Evolutionary conservation across 1,140 invertebrate genomes (phyloP), one percentile per base, ranked within the genome.

Genomic region (Camponotus pennsylvanicus): DNA sequence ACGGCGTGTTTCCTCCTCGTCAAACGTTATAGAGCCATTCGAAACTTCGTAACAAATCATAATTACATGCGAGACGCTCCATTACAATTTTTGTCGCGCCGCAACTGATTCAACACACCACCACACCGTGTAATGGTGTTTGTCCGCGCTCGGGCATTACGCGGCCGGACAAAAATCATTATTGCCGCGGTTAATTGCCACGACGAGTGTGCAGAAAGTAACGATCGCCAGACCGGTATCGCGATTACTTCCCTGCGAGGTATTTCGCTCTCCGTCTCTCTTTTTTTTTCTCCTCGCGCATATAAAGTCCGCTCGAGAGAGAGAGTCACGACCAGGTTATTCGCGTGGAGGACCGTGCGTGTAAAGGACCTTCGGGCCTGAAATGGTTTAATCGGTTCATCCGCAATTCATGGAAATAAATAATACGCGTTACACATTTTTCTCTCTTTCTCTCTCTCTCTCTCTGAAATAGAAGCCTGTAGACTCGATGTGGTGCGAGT

Each of bases 301-400:
- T 84, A 84, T 64, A 84, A 52, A 84, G 59, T 49, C 42, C 9
- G 21, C 37, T 77, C 55, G 69, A 13, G 11, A 69, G 70, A 64
- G 67, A 63, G 27, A 59, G 82, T 61, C 64, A n/a, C 32, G 83
- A 85, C 57, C 15, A 21, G 66, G 49, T 66, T 45, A 67, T 49
- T 66, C 73, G 13, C 59, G 32, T 3, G 40, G 3, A 3, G 5
- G 5, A 34, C 66, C 73, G n/a, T 42, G 32, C 6, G 52, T 15
- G 4, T 9, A 8, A 37, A 18, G 21, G n/a, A 13, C 15, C 57
- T 27, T 15, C 49, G 63, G 32, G 49, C n/a, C 18, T 55, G 76
- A 79, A 61, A 80, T 79, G 8, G 55, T 88, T 84, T 86, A 86
- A 89, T 89, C 88, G 78, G 66, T 83, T 11, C 69, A 42, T 61